Evolutionary conservation across 2,113 vertebrate species (phyloP).

Genomic region (Corapipo altera): DNA sequence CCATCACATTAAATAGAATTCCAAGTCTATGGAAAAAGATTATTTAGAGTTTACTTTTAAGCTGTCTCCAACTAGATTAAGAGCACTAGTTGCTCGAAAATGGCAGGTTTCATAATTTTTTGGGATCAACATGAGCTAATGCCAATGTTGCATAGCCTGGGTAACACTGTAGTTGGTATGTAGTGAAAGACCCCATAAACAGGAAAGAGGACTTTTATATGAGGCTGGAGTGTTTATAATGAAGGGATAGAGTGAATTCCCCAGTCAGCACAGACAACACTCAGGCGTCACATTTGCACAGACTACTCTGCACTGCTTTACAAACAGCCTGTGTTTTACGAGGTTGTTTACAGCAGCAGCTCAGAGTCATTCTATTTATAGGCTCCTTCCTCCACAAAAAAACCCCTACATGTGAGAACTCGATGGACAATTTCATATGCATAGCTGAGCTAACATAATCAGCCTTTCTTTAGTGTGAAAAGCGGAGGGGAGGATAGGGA

Average conservation of each 20-base stretch:
- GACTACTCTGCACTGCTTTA: not conserved
- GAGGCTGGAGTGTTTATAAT: not conserved
- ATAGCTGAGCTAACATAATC: not conserved
- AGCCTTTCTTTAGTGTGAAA: not conserved
- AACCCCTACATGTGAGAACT: not conserved
- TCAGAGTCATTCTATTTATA: not conserved
- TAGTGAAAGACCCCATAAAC: not conserved
- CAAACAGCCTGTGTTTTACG: not conserved
- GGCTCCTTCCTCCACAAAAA: not conserved
- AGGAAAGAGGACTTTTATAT: fast-evolving
- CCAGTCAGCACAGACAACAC: not conserved
- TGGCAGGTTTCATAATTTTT: not conserved
- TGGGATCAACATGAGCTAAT: not conserved
- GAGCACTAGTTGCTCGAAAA: not conserved
- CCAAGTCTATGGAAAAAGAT: not conserved
- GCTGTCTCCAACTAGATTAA: not conserved
- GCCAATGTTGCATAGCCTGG: not conserved
- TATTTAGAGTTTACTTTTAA: not conserved
- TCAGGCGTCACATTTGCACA: not conserved
- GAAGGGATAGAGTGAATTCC: not conserved
- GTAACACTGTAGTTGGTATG: not conserved
- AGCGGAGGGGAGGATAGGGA: not conserved
- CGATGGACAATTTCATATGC: not conserved
- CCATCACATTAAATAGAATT: not conserved
- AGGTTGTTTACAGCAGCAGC: not conserved